Conservation (phyloP, 2,797 vertebrate genomes). For the Morus bassanus region DNA sequence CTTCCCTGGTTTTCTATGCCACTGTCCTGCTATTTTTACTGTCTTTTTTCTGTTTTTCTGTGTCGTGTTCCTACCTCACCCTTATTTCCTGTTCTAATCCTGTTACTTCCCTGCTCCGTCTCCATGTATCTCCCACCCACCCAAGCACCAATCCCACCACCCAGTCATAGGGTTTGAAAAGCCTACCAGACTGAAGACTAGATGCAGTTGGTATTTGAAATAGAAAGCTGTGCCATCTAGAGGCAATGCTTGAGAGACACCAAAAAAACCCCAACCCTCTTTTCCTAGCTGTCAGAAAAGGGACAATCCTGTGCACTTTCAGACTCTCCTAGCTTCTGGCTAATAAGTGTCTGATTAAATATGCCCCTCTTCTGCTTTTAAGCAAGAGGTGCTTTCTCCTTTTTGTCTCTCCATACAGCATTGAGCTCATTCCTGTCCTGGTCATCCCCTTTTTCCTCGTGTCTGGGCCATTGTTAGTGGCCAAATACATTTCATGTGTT, state of each 20-base stretch:
- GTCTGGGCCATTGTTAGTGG: background rate
- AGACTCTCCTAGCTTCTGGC: background rate
- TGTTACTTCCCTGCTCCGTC: background rate
- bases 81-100: background rate
- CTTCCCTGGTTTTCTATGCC: background rate
- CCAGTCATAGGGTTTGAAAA: background rate
- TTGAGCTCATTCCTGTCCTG: background rate
- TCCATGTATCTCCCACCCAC: background rate
- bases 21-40: background rate
- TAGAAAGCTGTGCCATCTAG: background rate
- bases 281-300: background rate
- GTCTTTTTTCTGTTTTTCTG: background rate
- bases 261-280: accelerated
- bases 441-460: background rate
- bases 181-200: background rate
- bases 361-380: background rate
- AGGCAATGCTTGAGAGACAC: background rate
- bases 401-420: background rate
- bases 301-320: background rate
- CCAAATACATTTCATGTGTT: background rate
- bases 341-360: background rate
- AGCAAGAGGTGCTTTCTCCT: background rate
- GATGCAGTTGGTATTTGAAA: background rate
- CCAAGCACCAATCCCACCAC: background rate
- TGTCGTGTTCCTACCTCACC: background rate